Conservation (phyloP, 2,797 vertebrate species). For the Gephyroberyx darwinii region DNA sequence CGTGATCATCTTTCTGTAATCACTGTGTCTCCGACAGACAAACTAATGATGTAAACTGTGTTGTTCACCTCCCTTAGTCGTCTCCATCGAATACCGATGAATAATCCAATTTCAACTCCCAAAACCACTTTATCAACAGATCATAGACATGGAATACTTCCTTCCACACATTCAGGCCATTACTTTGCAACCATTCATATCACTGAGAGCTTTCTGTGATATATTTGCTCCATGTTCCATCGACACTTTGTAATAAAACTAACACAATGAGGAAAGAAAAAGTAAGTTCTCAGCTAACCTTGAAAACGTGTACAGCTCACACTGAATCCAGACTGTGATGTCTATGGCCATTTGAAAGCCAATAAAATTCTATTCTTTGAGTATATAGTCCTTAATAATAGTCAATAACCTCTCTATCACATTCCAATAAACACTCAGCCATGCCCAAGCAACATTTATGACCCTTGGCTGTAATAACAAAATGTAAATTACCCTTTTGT, state of each 20-base stretch:
- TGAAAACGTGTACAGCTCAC: constrained; percentile 8
- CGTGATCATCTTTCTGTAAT: constrained; percentile 54
- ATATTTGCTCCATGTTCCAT: background rate
- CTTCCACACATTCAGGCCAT: too few relatives aligned
- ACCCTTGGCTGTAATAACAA: constrained; percentile 36
- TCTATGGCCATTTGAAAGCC: constrained; percentile 31
- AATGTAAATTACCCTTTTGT: constrained; percentile 53
- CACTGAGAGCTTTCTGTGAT: too few relatives aligned
- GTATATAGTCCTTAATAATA: constrained; percentile 17
- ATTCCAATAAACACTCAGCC: constrained; percentile 23
- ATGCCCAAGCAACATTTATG: constrained; percentile 37
- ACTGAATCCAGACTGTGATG: constrained; percentile 20
- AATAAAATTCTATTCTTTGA: constrained; percentile 32
- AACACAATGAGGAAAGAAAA: constrained; percentile 19
- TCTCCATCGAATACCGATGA: background rate
- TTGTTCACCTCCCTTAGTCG: constrained; percentile 20
- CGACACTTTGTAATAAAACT: constrained; percentile 24
- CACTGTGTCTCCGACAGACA: constrained; percentile 33
- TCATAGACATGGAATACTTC: too few relatives aligned
- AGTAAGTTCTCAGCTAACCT: constrained; percentile 33
- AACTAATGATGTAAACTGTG: constrained; percentile 1
- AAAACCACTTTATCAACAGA: too few relatives aligned
- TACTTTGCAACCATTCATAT: too few relatives aligned
- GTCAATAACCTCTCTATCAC: constrained; percentile 27
- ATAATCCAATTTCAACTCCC: background rate